Base-by-base conservation (phyloP, 64 coral and sea anemone genomes). In the Anthopleura sola region DNA sequence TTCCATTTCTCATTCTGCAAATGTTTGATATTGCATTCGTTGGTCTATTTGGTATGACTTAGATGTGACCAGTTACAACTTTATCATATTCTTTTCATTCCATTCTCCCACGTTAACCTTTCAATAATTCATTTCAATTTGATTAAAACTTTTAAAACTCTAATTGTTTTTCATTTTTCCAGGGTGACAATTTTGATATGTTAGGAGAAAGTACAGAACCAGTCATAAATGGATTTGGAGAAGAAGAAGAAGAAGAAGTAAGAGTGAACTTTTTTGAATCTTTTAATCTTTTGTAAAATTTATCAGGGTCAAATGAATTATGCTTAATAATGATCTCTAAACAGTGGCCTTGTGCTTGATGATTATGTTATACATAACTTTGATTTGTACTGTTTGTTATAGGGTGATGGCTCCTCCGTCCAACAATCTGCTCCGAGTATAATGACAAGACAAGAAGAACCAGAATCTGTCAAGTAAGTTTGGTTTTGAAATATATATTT, bases 181-280 rank as follows among this genome's bases (percentile, higher is more conserved):
- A 83, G 80, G 80, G 80, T 48, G 80, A 51, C 23, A 55, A 55
- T 50, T 83, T 83, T 14, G 80, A 83, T 55, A 54, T 83, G 80
- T 83, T 55, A 32, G 80, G 47, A 46, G 80, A 31, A 53, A 46
- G 80, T 54, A 18, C 40, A 49, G 86, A 92, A 60, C 93, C 93
- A 78, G 84, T 95, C 26, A 83, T 95, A 7, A 95, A 95, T 92
- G 93, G 93, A 76, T 95, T 92, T 89, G 90, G 44, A 31, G 93
- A 95, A 55, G 93, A 89, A 85, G 93, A 68, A 31, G 93, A 95
- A 55, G 93, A 89, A 85, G 93, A 68, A 62, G n/a, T 23, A 62
- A 62, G 21, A 11, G 11, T 6, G 7, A 62, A 28, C 6, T n/a
- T 24, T 62, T n/a, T 60, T 24, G 24, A n/a, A 24, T 8, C n/a